These are phyloP conservation scores for Benitochromis conjunctus DNA, from an alignment of 2,113 vertebrate species.

Conservation along the genomic window DNA sequence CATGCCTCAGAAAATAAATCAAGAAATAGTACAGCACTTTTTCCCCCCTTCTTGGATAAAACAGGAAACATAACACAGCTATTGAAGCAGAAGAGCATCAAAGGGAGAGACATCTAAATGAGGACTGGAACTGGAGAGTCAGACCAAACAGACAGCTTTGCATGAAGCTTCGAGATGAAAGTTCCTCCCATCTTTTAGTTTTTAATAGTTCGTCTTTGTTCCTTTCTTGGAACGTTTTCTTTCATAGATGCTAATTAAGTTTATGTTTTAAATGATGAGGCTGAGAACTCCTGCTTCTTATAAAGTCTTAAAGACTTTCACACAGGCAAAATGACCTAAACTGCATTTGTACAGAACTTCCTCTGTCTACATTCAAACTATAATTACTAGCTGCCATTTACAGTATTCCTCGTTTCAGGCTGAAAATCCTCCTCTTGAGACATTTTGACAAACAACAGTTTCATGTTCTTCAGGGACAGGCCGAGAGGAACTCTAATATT, in stretches of 20 bases:
- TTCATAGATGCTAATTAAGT: conserved; percentile 13
- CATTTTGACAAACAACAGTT: neutral
- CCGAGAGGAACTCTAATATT: neutral
- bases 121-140: neutral
- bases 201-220: conserved; percentile 21
- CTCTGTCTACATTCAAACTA: neutral
- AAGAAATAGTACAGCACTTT: conserved; percentile 36
- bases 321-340: neutral
- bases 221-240: conserved; percentile 4
- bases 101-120: conserved; percentile 26
- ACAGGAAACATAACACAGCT: conserved; percentile 36
- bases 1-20: conserved; percentile 59
- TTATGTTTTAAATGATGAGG: conserved; percentile 10
- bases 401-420: neutral
- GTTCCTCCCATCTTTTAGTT: conserved; percentile 25
- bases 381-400: neutral
- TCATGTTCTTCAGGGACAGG: neutral
- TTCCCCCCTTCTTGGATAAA: conserved; percentile 9
- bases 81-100: conserved; percentile 36
- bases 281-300: neutral
- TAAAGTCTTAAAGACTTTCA: neutral
- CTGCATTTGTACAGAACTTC: neutral
- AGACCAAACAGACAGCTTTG: conserved; percentile 4
- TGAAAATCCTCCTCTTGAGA: neutral
- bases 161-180: conserved; percentile 32